These are phyloP conservation scores for Chionomys nivalis DNA, from an alignment of 2,113 vertebrate genomes.

Conservation along the genomic window DNA sequence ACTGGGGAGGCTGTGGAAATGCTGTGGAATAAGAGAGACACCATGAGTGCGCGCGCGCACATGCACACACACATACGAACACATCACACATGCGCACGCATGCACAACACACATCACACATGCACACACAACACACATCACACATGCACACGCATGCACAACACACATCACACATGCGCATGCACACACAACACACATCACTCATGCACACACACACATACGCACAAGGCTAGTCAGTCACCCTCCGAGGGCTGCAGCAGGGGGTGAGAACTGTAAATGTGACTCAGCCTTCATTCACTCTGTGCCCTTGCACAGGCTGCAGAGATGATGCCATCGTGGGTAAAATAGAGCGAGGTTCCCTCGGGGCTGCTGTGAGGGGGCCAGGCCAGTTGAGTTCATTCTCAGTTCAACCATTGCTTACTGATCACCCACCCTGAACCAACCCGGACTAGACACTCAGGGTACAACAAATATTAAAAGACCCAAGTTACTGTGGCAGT, in stretches of 20 bases:
- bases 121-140: too few relatives aligned
- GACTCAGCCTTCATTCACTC: background rate
- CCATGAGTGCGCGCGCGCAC: too few relatives aligned
- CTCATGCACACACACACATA: too few relatives aligned
- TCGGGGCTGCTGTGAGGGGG: background rate
- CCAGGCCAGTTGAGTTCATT: too few relatives aligned
- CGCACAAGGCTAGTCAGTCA: background rate
- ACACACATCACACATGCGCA: too few relatives aligned
- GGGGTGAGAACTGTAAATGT: background rate
- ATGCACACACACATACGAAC: background rate
- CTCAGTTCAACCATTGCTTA: background rate
- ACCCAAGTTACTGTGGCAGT: background rate
- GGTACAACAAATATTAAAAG: background rate
- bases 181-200: too few relatives aligned
- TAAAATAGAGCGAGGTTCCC: background rate
- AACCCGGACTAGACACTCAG: background rate
- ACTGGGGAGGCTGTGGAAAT: too few relatives aligned
- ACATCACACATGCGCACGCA: too few relatives aligned
- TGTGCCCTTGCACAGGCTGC: background rate
- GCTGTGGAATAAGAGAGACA: too few relatives aligned
- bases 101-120: too few relatives aligned
- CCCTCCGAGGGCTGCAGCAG: fast-evolving
- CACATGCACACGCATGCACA: too few relatives aligned
- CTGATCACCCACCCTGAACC: background rate
- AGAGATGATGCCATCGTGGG: background rate